Base-by-base conservation (phyloP, 2,888 invertebrate genomes). In the Lasius fuliginosus region DNA sequence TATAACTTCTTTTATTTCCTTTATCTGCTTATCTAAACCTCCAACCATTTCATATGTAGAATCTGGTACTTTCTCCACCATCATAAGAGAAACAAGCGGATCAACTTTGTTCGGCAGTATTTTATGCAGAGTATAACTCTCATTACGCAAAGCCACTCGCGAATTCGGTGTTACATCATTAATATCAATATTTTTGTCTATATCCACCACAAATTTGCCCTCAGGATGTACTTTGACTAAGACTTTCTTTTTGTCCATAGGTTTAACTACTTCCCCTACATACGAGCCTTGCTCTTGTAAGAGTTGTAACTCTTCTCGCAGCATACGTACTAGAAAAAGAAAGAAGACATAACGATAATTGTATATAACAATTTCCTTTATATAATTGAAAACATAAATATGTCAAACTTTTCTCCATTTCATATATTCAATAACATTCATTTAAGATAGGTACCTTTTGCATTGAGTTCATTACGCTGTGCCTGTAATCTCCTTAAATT, bases 1-100 rank as follows among this genome's bases (percentile, higher is more conserved):
- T 94, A 99, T 99, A 0, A 99, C 99, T 95, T 99, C 99, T 95
- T 99, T 99, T 90, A 99, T 99, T 95, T 99, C 99, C 95, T 99
- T 99, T 81, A 99, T 99, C 95, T 99, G 99, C 94, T 99, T 99
- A 94, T 99, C 99, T 87, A 99, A 96, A 82, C 99, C 99, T 90
- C 99, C 99, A 33, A 99, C 99, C 99, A 99, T 99, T 96, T 99
- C 99, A 94, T 99, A 99, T 0, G 99, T 99, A 0, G 99, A 99
- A 95, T 99, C 99, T 0, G 99, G 99, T 2, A 99, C 99, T 95
- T 99, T 99, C 95, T 99, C 99, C 0, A 99, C 99, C 99, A 99
- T 99, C 99, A 99, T 99, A 86, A 99, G 97, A 0, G 99, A 99
- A 0, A 99, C 99, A 84, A 99, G 96, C 0, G 99, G 99, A 96